Evolutionary conservation across 2,888 invertebrate genomes (phyloP).

Genomic region (Branchipolynoe longqiensis): DNA sequence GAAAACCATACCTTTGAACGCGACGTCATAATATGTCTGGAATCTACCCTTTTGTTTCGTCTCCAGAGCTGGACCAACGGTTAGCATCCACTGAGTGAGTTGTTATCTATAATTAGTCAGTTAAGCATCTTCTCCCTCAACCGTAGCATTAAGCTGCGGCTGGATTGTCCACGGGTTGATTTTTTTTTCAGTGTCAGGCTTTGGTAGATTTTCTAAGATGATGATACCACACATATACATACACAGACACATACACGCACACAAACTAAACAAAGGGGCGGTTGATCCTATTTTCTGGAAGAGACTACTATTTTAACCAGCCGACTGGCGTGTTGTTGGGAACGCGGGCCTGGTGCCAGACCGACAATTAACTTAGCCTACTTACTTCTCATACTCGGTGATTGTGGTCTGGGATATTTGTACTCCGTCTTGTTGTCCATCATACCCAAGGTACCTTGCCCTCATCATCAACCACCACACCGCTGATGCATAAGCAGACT

Average conservation of each 20-base stretch:
- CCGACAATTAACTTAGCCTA: neutral
- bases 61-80: too few relatives aligned
- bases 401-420: constrained; percentile 42
- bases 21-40: too few relatives aligned
- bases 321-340: too few relatives aligned
- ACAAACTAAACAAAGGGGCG: neutral
- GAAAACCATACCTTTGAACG: too few relatives aligned
- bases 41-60: too few relatives aligned
- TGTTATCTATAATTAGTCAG: too few relatives aligned
- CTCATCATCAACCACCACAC: neutral
- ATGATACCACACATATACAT: neutral
- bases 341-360: constrained; percentile 12
- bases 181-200: neutral
- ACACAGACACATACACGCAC: neutral
- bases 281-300: constrained; percentile 19
- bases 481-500: neutral
- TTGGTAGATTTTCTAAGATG: constrained; percentile 10
- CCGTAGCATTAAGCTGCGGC: too few relatives aligned
- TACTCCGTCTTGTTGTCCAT: constrained; percentile 37
- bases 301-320: constrained; percentile 32
- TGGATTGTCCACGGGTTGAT: neutral
- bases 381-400: constrained; percentile 14
- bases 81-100: too few relatives aligned
- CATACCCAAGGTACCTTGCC: constrained; percentile 45
- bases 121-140: too few relatives aligned